A percentile compares a stretch with the other conserved stretches of the same genome.
These are phyloP conservation scores for Parnassius apollo DNA, from an alignment of 2,888 invertebrate species.

Conservation along the genomic window DNA sequence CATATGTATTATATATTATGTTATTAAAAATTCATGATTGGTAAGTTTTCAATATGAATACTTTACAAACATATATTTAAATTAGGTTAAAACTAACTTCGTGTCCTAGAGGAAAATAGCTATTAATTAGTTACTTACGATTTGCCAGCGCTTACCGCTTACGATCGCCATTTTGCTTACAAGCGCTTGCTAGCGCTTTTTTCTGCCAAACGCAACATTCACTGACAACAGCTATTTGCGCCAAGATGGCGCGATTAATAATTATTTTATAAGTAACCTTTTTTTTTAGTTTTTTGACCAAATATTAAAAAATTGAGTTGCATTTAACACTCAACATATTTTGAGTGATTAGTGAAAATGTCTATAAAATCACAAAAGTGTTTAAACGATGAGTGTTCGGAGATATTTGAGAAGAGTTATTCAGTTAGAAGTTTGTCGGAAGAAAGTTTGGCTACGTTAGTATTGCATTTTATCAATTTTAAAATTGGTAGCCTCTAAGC, in stretches of 20 bases:
- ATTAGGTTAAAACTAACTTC: too few species aligned
- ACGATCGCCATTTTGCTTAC: too few species aligned
- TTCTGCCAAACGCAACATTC: background rate
- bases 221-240: background rate
- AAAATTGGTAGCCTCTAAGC: too few species aligned
- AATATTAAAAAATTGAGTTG: conserved; percentile 34
- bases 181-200: too few species aligned
- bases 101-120: too few species aligned
- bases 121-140: too few species aligned
- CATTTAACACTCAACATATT: background rate
- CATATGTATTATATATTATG: too few species aligned
- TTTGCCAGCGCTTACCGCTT: too few species aligned
- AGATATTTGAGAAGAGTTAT: conserved; percentile 64
- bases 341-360: conserved; percentile 42
- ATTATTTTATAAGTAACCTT: background rate
- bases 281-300: conserved; percentile 38
- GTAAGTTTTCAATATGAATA: too few species aligned
- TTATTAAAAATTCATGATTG: too few species aligned
- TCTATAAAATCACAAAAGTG: conserved; percentile 69
- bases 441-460: conserved; percentile 43
- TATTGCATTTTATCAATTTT: background rate
- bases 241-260: conserved; percentile 26
- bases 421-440: conserved; percentile 61
- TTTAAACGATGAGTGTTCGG: conserved; percentile 63
- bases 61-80: too few species aligned